Evolutionary conservation across 1,140 invertebrate genomes (phyloP).

Genomic region (Ceratosolen fusciceps): DNA sequence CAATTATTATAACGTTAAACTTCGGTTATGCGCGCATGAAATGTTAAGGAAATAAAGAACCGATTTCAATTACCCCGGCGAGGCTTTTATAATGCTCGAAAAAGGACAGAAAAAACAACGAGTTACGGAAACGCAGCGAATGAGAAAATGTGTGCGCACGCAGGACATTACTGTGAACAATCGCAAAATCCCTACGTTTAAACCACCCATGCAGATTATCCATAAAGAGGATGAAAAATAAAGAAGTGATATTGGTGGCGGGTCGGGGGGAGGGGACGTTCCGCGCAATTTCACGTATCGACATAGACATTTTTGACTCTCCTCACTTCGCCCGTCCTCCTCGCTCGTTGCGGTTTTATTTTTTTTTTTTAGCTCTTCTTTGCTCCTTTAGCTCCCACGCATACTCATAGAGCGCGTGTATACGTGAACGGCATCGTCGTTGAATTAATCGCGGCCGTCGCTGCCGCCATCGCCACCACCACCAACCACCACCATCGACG

Average conservation of each 20-base stretch:
- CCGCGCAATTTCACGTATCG: constrained; percentile 48
- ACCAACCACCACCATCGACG: no score
- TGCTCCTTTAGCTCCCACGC: not conserved
- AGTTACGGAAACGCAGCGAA: constrained; percentile 10
- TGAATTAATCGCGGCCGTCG: constrained; percentile 44
- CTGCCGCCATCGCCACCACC: no score
- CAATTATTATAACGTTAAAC: not conserved
- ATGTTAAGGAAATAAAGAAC: not conserved
- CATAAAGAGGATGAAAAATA: constrained; percentile 7
- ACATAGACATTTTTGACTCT: constrained; percentile 35
- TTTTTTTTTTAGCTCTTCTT: no score
- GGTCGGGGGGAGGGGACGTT: constrained; percentile 28
- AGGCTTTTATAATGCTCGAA: constrained; percentile 4
- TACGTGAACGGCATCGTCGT: not conserved
- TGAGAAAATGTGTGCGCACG: constrained; percentile 3
- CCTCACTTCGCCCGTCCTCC: not conserved
- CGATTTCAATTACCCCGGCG: constrained; percentile 24
- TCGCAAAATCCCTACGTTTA: constrained; percentile 37
- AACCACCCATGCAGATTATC: constrained; percentile 24
- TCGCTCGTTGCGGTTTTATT: no score
- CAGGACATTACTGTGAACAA: not conserved
- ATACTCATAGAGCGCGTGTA: not conserved
- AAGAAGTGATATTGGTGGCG: no score
- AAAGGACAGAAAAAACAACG: constrained; percentile 15
- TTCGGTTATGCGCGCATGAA: not conserved